Conservation (phyloP, 2,113 vertebrate genomes). For the Pterocles orientalis region DNA sequence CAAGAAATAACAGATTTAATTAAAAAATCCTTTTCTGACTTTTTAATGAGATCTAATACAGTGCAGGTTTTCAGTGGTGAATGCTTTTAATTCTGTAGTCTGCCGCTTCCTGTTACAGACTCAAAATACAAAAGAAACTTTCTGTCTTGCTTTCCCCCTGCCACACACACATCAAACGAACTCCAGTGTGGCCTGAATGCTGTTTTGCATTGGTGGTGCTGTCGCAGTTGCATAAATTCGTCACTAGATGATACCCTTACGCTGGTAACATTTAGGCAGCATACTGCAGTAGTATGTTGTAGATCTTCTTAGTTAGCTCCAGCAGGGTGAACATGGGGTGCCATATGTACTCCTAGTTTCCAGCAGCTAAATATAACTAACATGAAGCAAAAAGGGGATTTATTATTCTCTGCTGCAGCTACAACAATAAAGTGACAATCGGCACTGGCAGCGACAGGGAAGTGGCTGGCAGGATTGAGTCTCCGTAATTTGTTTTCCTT, state of each 20-base stretch:
- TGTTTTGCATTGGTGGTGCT: not conserved
- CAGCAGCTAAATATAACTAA: constrained; percentile 26
- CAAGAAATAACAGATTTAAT: not conserved
- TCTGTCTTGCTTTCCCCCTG: not conserved
- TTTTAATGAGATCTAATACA: not conserved
- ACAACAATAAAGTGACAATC: not conserved
- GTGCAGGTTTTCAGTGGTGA: not conserved
- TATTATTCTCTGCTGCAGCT: constrained; percentile 16
- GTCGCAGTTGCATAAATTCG: not conserved
- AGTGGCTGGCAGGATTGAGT: not conserved
- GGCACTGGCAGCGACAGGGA: not conserved
- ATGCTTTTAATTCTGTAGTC: not conserved
- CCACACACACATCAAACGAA: not conserved
- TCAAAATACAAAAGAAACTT: not conserved
- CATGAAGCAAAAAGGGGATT: not conserved
- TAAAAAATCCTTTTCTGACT: not conserved
- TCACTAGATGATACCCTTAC: constrained; percentile 51
- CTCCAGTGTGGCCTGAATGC: not conserved
- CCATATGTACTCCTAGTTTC: not conserved
- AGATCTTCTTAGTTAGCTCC: not conserved
- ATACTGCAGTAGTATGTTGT: not conserved
- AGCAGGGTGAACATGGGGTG: not conserved
- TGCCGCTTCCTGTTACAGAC: not conserved
- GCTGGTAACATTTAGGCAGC: not conserved
- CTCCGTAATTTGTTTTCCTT: constrained; percentile 17